Evolutionary conservation across 2,113 vertebrate species (phyloP).

Genomic region (Puma concolor): DNA sequence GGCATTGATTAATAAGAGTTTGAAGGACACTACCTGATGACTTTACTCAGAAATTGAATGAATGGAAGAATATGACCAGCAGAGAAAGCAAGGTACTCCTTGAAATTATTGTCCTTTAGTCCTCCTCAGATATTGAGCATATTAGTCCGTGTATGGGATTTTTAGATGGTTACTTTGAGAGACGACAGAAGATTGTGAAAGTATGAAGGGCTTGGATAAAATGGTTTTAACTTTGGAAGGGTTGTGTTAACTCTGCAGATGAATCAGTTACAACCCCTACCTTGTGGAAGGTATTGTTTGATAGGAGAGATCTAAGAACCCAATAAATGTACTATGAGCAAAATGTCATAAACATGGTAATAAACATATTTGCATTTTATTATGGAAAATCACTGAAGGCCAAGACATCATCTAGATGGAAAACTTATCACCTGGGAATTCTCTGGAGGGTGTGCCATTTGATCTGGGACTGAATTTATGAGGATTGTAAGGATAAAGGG

Average conservation of each 20-base stretch:
- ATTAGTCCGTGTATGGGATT: not conserved
- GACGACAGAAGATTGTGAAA: not conserved
- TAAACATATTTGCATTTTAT: not conserved
- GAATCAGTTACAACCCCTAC: not conserved
- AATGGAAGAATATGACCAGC: not conserved
- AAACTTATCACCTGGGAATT: not conserved
- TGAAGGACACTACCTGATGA: constrained; percentile 34
- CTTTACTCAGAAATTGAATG: not conserved
- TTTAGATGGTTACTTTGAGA: not conserved
- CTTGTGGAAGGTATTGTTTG: not conserved
- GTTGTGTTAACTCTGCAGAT: not conserved
- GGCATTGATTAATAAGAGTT: not conserved
- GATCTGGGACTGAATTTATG: not conserved
- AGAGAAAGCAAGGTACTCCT: not conserved
- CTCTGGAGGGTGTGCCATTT: not conserved
- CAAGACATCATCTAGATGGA: not conserved
- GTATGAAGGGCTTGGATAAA: not conserved
- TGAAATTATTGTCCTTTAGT: not conserved
- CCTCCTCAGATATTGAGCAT: not conserved
- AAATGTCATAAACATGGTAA: not conserved
- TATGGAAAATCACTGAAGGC: not conserved
- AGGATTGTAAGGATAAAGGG: not conserved
- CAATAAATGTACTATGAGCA: not conserved
- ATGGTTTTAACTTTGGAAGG: not conserved
- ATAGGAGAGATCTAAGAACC: not conserved